Evolutionary conservation across 2,888 invertebrate genomes (phyloP), one percentile per base, ranked within the genome.

Genomic region (Cistogaster globosa): DNA sequence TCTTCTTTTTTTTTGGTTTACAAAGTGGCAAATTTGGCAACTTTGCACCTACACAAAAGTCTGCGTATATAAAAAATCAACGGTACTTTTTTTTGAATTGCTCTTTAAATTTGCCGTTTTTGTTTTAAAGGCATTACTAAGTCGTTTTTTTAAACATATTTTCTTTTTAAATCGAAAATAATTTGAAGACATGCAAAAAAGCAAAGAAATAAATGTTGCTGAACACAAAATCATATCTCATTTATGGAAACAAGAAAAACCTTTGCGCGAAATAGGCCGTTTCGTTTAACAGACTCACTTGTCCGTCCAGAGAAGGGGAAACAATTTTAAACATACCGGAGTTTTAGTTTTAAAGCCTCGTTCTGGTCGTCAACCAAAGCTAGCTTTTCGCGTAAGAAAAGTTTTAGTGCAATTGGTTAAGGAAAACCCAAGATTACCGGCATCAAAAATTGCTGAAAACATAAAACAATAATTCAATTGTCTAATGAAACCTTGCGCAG

Each of bases 371-470:
- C 71, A 36, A 20, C 53, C 16, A 22, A 79, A 63, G 55, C 42
- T 79, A 38, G 55, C 55, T 53, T 2, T 71, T 6, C 20, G 62
- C 16, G 55, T 71, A 42, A 63, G 22, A 12, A 68, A 45, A 58
- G 60, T 48, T 71, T n/a, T 69, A 69, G 57, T 69, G 22, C 55
- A 69, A 42, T 69, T 38, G 22, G 65, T 79, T 42, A 38, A 63
- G 22, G 42, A 71, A 60, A 79, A 71, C 3, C 63, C 63, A 7
- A 45, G 60, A 60, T 32, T 69, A 69, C 7, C 53, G 8, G 69
- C 69, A 58, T 48, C 36, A 58, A 71, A 71, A 78, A 69, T 78
- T 62, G 68, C 51, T 60, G 67, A n/a, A n/a, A n/a, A n/a, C n/a
- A n/a, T n/a, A n/a, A n/a, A n/a, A n/a, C n/a, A n/a, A n/a, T n/a